Conservation (phyloP, 2,797 vertebrate species). For the Threskiornis aethiopicus region DNA sequence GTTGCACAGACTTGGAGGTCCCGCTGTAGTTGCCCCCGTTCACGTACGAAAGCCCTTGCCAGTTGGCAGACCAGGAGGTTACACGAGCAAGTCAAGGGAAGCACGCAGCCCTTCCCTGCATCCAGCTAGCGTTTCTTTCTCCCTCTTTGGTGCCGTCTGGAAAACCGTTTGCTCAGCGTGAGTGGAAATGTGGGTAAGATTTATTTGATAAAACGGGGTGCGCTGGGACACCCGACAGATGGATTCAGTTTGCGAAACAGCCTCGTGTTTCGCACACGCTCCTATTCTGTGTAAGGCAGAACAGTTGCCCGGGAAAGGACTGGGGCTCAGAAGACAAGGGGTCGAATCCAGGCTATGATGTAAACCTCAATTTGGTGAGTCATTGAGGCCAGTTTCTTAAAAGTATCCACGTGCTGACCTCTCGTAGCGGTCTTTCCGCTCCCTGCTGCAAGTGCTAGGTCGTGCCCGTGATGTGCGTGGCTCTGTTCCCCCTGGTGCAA, state of each 20-base stretch:
- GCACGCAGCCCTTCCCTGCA: neutral
- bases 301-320: neutral
- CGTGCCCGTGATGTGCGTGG: fast-evolving
- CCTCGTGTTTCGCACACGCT: neutral
- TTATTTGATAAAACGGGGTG: neutral
- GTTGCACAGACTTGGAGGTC: neutral
- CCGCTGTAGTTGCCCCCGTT: neutral
- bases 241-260: neutral
- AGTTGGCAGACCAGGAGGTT: neutral
- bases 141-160: neutral
- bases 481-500: neutral
- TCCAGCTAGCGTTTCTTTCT: neutral
- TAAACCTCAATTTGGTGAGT: neutral
- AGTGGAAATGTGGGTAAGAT: neutral
- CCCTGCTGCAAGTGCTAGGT: neutral
- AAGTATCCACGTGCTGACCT: neutral
- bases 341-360: neutral
- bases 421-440: neutral
- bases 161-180: neutral
- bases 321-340: neutral
- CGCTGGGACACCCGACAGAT: neutral
- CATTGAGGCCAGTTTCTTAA: neutral
- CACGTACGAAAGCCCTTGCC: neutral
- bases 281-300: neutral
- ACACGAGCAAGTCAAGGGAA: neutral